These are phyloP conservation scores for Aplocera efformata DNA, from an alignment of 2,888 invertebrate species.

Conservation along the genomic window DNA sequence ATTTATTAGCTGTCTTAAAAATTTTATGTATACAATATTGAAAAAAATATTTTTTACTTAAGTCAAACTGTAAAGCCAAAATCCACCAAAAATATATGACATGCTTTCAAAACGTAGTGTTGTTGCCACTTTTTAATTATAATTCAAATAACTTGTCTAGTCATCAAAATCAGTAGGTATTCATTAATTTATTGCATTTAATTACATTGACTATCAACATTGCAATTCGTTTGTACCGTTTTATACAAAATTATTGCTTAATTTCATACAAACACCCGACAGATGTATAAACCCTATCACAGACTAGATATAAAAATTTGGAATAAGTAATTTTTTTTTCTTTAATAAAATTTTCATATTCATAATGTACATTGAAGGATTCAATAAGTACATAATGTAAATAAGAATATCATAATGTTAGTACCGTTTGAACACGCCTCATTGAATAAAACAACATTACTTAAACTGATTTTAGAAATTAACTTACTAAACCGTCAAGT, in stretches of 20 bases:
- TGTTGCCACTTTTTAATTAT: too few relatives aligned
- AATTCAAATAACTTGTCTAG: too few relatives aligned
- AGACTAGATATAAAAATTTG: constrained; percentile 62
- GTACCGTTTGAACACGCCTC: constrained; percentile 1
- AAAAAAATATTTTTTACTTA: too few relatives aligned
- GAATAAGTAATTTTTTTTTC: constrained; percentile 22
- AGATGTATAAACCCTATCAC: constrained; percentile 54
- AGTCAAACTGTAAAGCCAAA: too few relatives aligned
- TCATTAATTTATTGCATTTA: too few relatives aligned
- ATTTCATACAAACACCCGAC: constrained; percentile 30
- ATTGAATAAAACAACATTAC: too few relatives aligned
- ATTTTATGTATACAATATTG: too few relatives aligned
- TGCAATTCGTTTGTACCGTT: background rate
- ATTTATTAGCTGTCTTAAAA: too few relatives aligned
- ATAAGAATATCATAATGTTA: constrained; percentile 2
- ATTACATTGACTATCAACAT: constrained; percentile 7
- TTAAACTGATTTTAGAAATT: too few relatives aligned
- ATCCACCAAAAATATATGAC: too few relatives aligned
- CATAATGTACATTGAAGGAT: constrained; percentile 5
- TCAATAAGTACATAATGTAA: background rate
- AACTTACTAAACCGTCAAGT: constrained; percentile 4
- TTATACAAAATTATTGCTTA: constrained; percentile 21
- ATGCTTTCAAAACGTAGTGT: too few relatives aligned
- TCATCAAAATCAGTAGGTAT: too few relatives aligned
- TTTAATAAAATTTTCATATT: constrained; percentile 1